A percentile compares a stretch with the other conserved stretches of the same genome.
phyloP scores from a whole-genome alignment of 2,797 vertebrate species.

The Pseudochirops corinnae region DNA sequence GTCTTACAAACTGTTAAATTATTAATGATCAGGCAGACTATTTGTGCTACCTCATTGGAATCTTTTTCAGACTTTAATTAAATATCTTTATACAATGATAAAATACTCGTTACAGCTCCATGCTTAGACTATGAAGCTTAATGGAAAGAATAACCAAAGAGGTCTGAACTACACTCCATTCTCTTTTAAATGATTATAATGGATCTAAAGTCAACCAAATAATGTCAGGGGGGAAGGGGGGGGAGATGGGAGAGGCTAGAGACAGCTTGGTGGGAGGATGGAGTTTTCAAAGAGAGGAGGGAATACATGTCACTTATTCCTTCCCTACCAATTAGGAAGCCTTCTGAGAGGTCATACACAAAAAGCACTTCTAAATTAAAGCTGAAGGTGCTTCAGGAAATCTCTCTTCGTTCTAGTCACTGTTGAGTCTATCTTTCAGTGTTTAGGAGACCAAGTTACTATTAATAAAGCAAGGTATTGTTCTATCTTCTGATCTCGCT shows the following conservation, averaged over 20 bases:
- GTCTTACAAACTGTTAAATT: constrained; percentile 79
- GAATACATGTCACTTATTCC: not conserved
- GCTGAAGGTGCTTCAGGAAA: constrained; percentile 4
- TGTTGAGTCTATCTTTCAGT: constrained; percentile 24
- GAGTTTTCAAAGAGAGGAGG: constrained; percentile 6
- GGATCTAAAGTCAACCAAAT: not conserved
- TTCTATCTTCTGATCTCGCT: constrained; percentile 56
- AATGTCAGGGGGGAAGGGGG: too few species aligned
- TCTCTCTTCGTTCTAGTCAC: constrained; percentile 48
- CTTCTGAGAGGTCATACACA: constrained; percentile 39
- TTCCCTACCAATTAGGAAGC: constrained; percentile 11
- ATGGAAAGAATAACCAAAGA: constrained; percentile 20
- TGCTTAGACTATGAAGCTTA: constrained; percentile 37
- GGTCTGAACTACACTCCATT: not conserved
- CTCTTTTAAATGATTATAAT: not conserved
- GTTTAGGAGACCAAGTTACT: constrained; percentile 2
- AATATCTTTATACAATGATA: constrained; percentile 69
- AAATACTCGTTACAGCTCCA: constrained; percentile 56
- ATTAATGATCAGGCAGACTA: constrained; percentile 78
- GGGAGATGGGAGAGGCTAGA: not conserved
- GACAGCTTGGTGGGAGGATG: not conserved
- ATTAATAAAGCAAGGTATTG: constrained; percentile 46
- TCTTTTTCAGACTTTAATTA: constrained; percentile 82
- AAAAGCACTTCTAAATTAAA: constrained; percentile 51
- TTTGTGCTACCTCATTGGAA: constrained; percentile 77